A percentile compares a stretch with the other conserved stretches of the same genome.
Evolutionary conservation across 64 coral and sea anemone genomes (phyloP).

Genomic region (Montipora sp.): DNA sequence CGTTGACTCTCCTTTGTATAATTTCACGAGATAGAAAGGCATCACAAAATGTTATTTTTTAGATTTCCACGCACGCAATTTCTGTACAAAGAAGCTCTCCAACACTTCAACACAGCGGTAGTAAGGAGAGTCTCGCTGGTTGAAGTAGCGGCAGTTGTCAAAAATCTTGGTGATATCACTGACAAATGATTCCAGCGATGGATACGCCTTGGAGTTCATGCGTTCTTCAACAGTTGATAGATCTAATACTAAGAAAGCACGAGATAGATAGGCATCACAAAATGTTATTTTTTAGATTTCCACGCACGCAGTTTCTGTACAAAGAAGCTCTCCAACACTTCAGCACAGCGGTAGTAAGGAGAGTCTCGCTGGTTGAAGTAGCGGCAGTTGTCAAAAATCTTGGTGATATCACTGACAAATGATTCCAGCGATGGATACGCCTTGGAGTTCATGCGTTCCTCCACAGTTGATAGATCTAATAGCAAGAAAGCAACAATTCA

Average conservation of each 20-base stretch:
- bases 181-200: slow-evolving; percentile 77
- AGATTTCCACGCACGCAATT: slow-evolving; percentile 80
- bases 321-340: slow-evolving; percentile 96
- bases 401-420: slow-evolving; percentile 83
- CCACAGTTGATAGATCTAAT: slow-evolving; percentile 88
- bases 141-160: slow-evolving; percentile 96
- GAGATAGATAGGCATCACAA: not conserved
- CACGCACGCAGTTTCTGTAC: slow-evolving; percentile 91
- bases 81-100: slow-evolving; percentile 97
- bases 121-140: slow-evolving; percentile 87
- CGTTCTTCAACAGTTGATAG: slow-evolving; percentile 87
- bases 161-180: slow-evolving; percentile 91
- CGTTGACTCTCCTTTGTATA: too few relatives aligned
- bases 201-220: slow-evolving; percentile 69
- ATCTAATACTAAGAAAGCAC: slow-evolving; percentile 54
- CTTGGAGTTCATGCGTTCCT: slow-evolving; percentile 74
- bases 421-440: slow-evolving; percentile 76
- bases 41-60: slow-evolving; percentile 22
- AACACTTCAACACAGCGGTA: slow-evolving; percentile 99
- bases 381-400: slow-evolving; percentile 97
- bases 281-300: slow-evolving; percentile 57
- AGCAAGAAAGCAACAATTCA: not conserved
- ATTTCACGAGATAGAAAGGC: too few relatives aligned
- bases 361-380: slow-evolving; percentile 93
- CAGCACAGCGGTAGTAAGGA: slow-evolving; percentile 98